Conservation (phyloP, 2,888 invertebrate species). For the Apeira syringaria region DNA sequence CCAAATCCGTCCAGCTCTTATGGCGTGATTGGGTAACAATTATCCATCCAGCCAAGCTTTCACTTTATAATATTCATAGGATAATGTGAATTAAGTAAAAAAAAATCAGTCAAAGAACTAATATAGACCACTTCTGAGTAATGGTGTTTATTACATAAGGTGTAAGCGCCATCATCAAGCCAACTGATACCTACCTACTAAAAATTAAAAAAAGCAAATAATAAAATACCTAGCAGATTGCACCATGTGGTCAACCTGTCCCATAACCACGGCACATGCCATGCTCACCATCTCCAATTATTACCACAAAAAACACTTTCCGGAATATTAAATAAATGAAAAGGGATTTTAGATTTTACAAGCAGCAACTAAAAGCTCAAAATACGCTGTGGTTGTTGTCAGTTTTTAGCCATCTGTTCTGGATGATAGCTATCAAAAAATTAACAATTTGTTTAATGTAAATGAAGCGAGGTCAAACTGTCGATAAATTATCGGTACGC, state of each 20-base stretch:
- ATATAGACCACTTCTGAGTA: too few relatives aligned
- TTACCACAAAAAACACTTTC: constrained; percentile 60
- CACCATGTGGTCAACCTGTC: constrained; percentile 83
- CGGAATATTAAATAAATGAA: constrained; percentile 39
- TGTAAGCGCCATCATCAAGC: not conserved
- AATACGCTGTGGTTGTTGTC: constrained; percentile 22
- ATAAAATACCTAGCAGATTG: constrained; percentile 75
- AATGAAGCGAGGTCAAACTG: constrained; percentile 75
- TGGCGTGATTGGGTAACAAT: too few relatives aligned
- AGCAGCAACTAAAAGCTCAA: constrained; percentile 24
- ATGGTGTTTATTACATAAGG: too few relatives aligned
- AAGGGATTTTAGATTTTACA: constrained; percentile 21
- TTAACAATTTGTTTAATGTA: constrained; percentile 84
- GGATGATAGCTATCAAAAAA: constrained; percentile 81
- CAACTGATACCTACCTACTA: constrained; percentile 6
- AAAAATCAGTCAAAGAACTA: too few relatives aligned
- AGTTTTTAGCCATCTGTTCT: constrained; percentile 71
- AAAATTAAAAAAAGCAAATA: constrained; percentile 67
- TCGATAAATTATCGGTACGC: constrained; percentile 76
- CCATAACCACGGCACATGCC: constrained; percentile 80
- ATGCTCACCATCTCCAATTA: constrained; percentile 74
- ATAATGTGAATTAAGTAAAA: too few relatives aligned
- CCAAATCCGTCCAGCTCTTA: too few relatives aligned
- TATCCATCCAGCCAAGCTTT: too few relatives aligned
- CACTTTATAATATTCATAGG: too few relatives aligned